These are phyloP conservation scores for Nannospalax galili DNA, from an alignment of 2,113 vertebrate genomes.

Conservation along the genomic window DNA sequence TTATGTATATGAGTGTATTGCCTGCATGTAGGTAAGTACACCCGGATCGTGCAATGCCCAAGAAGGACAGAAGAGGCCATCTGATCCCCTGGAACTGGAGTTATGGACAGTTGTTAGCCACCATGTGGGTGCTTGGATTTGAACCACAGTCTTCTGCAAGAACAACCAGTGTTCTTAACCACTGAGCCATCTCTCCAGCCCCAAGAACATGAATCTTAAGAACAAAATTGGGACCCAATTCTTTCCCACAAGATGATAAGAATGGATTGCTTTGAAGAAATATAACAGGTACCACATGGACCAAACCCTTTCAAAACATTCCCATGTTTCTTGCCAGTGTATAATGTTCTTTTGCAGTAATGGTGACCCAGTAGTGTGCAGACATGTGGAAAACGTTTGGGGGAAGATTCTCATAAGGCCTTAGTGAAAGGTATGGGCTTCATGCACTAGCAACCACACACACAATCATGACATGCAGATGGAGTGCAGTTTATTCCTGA, in stretches of 20 bases:
- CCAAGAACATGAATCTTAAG: not conserved
- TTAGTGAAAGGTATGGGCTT: not conserved
- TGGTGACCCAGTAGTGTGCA: not conserved
- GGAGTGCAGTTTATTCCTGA: not conserved
- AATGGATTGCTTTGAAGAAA: not conserved
- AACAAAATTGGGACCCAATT: not conserved
- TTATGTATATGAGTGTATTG: too few relatives aligned
- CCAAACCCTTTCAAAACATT: not conserved
- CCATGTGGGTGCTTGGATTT: too few relatives aligned
- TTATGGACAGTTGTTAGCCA: too few relatives aligned
- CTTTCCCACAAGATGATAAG: not conserved
- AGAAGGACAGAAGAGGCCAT: too few relatives aligned
- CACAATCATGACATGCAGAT: not conserved
- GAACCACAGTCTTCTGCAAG: too few relatives aligned
- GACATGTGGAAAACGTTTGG: not conserved
- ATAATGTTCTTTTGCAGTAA: not conserved
- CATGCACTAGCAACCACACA: not conserved
- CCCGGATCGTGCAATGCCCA: too few relatives aligned
- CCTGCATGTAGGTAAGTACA: too few relatives aligned
- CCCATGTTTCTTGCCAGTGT: not conserved
- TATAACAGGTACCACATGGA: not conserved
- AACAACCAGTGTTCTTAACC: too few relatives aligned
- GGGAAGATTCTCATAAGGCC: not conserved
- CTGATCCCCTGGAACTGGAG: too few relatives aligned
- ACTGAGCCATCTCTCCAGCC: too few relatives aligned